A percentile compares a stretch with the other conserved stretches of the same genome.
Evolutionary conservation across 2,888 invertebrate genomes (phyloP).

Genomic region (Glyphotaelius pellucidus): DNA sequence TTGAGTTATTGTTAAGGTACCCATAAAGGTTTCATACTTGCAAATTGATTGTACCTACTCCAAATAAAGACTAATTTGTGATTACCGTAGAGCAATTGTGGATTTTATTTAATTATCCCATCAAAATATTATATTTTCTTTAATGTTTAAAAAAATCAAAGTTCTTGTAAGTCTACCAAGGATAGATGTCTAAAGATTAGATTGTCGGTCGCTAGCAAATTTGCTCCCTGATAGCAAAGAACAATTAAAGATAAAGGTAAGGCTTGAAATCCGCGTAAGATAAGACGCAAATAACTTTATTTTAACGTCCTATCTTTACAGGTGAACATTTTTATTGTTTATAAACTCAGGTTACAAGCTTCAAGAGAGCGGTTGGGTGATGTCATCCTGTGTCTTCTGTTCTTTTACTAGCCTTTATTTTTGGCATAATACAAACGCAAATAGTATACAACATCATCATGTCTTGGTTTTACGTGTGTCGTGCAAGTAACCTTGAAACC

Average conservation of each 20-base stretch:
- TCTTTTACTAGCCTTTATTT: neutral
- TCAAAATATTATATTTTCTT: neutral
- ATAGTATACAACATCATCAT: neutral
- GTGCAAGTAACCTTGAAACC: neutral
- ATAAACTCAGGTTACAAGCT: neutral
- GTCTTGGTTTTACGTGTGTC: neutral
- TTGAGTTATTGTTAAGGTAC: too few relatives aligned
- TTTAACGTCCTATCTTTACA: neutral
- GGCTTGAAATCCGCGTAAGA: neutral
- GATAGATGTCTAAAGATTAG: neutral
- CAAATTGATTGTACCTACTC: too few relatives aligned
- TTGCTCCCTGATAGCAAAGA: neutral
- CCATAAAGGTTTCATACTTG: too few relatives aligned
- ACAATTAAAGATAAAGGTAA: constrained; percentile 2
- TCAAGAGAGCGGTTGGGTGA: neutral
- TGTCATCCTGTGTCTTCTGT: neutral
- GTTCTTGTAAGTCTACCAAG: neutral
- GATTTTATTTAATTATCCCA: too few relatives aligned
- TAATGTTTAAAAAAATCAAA: neutral
- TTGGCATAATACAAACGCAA: neutral
- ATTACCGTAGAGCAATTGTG: too few relatives aligned
- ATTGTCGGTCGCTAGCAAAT: constrained; percentile 2
- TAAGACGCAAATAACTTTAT: neutral
- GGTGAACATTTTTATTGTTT: neutral
- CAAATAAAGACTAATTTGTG: too few relatives aligned